Base-by-base conservation (phyloP, 2,888 invertebrate genomes). In the Terebella lapidaria region DNA sequence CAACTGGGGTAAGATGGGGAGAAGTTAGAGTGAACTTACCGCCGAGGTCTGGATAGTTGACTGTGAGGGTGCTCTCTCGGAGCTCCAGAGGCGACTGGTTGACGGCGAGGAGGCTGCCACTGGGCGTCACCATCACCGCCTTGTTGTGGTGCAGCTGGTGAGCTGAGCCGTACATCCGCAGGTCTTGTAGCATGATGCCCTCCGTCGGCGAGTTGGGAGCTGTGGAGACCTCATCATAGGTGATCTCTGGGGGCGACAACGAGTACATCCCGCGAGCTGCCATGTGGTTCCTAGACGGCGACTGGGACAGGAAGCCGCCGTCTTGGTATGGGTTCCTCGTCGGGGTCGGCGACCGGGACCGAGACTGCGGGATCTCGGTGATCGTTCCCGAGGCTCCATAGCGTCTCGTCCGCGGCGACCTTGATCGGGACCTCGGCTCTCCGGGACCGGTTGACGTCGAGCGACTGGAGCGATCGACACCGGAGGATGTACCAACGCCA, bases 1-100 rank as follows among this genome's bases (percentile, higher is more conserved):
- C n/a, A n/a, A n/a, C n/a, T n/a, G n/a, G n/a, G n/a, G n/a, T n/a
- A n/a, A n/a, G n/a, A n/a, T n/a, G n/a, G n/a, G n/a, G n/a, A n/a
- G n/a, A n/a, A n/a, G n/a, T n/a, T n/a, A n/a, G n/a, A n/a, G n/a
- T n/a, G n/a, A n/a, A n/a, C n/a, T n/a, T n/a, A n/a, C n/a, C 67
- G 42, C 54, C 58, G 24, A 42, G 57, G 51, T 66, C 62, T 3
- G 66, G 66, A 47, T 66, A 67, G 58, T 66, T 67, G 55, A 67
- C 56, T 53, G 62, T 67, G 22, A 66, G 61, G 26, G 62, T 64
- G 47, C 62, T 62, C 53, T 67, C 67, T 22, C 67, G 46, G 46
- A 67, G 59, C 53, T 67, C 65, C n/a, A 64, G 49, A 26, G 67
- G 66, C 5, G 58, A 52, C 58, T 60, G 66, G 56, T 62, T 67